Base-by-base conservation (phyloP, 2,888 invertebrate species). In the Hyposoter didymator region DNA sequence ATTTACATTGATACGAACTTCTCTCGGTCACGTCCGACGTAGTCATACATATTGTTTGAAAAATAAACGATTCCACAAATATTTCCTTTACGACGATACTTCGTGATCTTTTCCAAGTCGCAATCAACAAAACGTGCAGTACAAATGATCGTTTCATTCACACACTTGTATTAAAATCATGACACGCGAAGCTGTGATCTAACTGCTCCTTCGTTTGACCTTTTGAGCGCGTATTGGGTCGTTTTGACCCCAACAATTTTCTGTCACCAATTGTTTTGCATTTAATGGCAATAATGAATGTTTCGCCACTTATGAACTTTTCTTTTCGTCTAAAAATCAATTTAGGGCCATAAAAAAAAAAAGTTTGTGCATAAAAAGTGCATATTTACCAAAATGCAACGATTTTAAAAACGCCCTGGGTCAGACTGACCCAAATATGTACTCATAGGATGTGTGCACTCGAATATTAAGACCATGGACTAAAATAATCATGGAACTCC, bases 11-110 rank as follows among this genome's bases (percentile, higher is more conserved):
- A 43, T 74, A 35, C 35, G 12, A 49, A 32, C 43, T 69, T 19
- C 39, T 69, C 62, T 84, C 62, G 22, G 64, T 76, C 75, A 28
- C 55, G 64, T 14, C 19, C 70, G 19, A 14, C 35, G n/a, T 39
- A 28, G 32, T 52, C 79, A 28, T 43, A 67, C 35, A 59, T 22
- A 72, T 39, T 55, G 19, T 55, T 67, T 32, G 14, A 59, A 70
- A 47, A 64, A 45, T 28, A 43, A 14, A 64, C n/a, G 22, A 62
- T 5, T 14, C 69, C 12, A 28, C 19, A 49, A 19, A 28, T n/a
- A 43, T 62, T 7, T 39, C 14, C 14, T 62, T 8, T 64, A 43
- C 28, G 43, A 45, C 28, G 72, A 76, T 70, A 64, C 28, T 69
- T 69, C 22, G 55, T 47, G 22, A 66, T 66, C 76, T 10, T 72